A percentile compares a stretch with the other conserved stretches of the same genome.
Conservation (phyloP, 2,888 invertebrate species). For the Bombylius discolor region DNA sequence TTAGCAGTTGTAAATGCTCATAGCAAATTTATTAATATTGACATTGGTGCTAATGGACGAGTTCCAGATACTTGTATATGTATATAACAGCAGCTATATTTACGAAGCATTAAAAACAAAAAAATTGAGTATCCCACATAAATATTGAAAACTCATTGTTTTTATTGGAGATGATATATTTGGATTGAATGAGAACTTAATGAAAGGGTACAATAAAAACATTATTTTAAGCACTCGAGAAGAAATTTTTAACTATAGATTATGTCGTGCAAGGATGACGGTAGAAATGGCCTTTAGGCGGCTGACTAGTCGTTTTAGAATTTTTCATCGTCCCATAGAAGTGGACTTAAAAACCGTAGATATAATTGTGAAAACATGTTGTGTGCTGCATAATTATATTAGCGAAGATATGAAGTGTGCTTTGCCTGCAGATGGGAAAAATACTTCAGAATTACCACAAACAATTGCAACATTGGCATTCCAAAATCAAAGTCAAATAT, state of each 20-base stretch:
- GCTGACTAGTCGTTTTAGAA: conserved; percentile 1
- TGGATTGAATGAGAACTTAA: not conserved
- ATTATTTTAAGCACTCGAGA: not conserved
- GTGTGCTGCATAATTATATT: no score
- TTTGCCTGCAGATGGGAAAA: no score
- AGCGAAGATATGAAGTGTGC: no score
- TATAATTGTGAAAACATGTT: no score
- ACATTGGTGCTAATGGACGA: no score
- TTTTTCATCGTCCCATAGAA: conserved; percentile 1
- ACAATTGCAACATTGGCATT: no score
- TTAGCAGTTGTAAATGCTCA: not conserved
- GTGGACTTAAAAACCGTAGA: not conserved
- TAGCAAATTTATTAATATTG: no score
- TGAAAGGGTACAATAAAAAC: conserved; percentile 1
- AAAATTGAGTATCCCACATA: not conserved
- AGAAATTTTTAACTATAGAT: conserved; percentile 2
- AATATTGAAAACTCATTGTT: not conserved
- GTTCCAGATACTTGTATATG: no score
- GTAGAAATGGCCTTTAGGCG: no score
- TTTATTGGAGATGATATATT: conserved; percentile 4
- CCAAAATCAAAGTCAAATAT: no score
- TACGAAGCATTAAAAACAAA: not conserved
- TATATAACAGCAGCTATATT: no score
- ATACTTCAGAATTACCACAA: no score
- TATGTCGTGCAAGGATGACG: not conserved